Base-by-base conservation (phyloP, 2,888 invertebrate species). In the Pristionchus exspectatus region DNA sequence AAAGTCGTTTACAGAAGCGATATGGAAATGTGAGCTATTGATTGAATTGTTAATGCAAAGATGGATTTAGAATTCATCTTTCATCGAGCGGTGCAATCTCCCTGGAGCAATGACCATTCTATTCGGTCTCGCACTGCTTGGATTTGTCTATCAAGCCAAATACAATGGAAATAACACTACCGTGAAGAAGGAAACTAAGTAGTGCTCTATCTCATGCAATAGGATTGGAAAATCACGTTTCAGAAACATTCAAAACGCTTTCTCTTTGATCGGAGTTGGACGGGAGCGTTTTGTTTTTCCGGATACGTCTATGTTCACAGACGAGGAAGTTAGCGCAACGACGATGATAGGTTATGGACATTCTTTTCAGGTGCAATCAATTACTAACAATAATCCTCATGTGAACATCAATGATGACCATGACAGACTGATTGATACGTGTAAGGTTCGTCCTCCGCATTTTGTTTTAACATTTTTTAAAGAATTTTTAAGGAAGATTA, bases 141-240 rank as follows among this genome's bases (percentile, higher is more conserved):
- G 59, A 14, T 56, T 33, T 30, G 30, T 84, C 33, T 84, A 84
- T 21, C 84, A 84, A 59, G 84, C 84, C 5, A 84, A 33, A 38
- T 84, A 30, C 84, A 84, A 84, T 10, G 84, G 84, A 7, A 84
- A 59, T 33, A 33, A 81, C 38, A 59, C 56, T 12, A 21, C 21
- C 84, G 59, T 33, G 3, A 30, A 16, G 24, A 83, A 38, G 38
- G 24, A 38, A 18, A n/a, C 74, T 7, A 74, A 74, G 74, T 38
- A 16, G 1, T 5, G 9, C 7, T 21, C 9, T 2, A 33, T 38
- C 33, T 72, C 33, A 33, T 2, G 16, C 27, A 27, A 30, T 18
- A 30, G 14, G 30, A 72, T 72, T 33, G 16, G 27, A 72, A 16
- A 72, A 66, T 56, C 56, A 9, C 16, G 18, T 56, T 33, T 33